These are phyloP conservation scores for human (Homo sapiens) DNA, from an alignment of 2,113 vertebrate species.

Conservation along the genomic window DNA sequence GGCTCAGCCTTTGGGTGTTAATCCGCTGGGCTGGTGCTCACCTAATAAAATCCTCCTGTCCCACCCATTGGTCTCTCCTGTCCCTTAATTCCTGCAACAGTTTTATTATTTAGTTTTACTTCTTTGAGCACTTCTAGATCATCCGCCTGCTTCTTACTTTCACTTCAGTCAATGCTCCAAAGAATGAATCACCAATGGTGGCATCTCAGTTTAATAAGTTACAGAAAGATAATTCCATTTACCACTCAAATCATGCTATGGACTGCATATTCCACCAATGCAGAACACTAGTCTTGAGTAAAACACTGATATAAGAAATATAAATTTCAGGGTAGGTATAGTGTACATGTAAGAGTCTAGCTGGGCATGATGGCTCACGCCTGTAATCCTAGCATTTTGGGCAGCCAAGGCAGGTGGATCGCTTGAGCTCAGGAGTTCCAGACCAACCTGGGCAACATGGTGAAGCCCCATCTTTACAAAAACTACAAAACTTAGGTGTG, in stretches of 20 bases:
- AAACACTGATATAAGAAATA: not conserved
- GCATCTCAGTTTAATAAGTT: not conserved
- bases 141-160: not conserved
- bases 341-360: not conserved
- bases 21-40: no score
- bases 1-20: no score
- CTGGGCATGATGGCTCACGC: no score
- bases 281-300: not conserved
- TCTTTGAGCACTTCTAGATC: not conserved
- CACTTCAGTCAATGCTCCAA: not conserved
- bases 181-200: not conserved
- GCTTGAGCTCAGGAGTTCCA: no score
- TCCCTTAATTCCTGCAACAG: not conserved
- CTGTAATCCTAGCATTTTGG: no score
- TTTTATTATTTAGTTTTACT: not conserved
- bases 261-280: not conserved
- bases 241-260: not conserved
- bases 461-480: no score
- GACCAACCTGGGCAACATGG: no score
- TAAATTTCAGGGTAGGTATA: not conserved
- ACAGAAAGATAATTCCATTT: not conserved
- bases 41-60: no score
- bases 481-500: no score
- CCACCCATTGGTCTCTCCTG: no score
- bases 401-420: no score